Evolutionary conservation across 92 coral and sea anemone genomes (phyloP).

Genomic region (Umimayanthus chanpuru): DNA sequence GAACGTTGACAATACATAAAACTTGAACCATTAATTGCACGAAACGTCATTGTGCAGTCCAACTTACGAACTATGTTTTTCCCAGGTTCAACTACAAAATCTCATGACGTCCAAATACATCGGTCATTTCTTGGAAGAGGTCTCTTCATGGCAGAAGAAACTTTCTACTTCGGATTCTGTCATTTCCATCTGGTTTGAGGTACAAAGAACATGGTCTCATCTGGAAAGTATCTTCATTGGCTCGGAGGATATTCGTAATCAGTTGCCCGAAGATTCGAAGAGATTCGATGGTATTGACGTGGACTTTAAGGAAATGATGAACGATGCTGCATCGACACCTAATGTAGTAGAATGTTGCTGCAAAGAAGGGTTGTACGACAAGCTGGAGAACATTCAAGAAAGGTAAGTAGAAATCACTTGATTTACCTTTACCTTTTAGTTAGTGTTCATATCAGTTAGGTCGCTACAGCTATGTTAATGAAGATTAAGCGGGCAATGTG

Average conservation of each 20-base stretch:
- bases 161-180: slow-evolving; percentile 94
- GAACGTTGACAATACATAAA: too few species aligned
- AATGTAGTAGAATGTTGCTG: slow-evolving; percentile 94
- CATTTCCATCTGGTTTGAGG: slow-evolving; percentile 98
- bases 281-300: slow-evolving; percentile 96
- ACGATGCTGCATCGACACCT: slow-evolving; percentile 87
- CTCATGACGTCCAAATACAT: slow-evolving; percentile 98
- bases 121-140: slow-evolving; percentile 98
- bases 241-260: slow-evolving; percentile 96
- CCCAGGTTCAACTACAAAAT: slow-evolving; percentile 94
- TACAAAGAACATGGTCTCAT: slow-evolving; percentile 98
- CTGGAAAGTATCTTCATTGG: slow-evolving; percentile 98
- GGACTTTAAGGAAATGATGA: slow-evolving; percentile 94
- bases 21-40: too few species aligned
- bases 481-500: background rate
- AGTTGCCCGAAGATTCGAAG: slow-evolving; percentile 96
- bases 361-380: slow-evolving; percentile 89
- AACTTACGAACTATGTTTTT: background rate
- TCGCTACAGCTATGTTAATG: too few species aligned
- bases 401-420: slow-evolving; percentile 55
- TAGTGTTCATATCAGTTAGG: background rate
- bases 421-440: background rate
- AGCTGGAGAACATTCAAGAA: slow-evolving; percentile 93
- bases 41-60: background rate
- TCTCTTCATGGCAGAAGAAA: slow-evolving; percentile 97